Base-by-base conservation (phyloP, 2,888 invertebrate genomes). In the Seira ritae region DNA sequence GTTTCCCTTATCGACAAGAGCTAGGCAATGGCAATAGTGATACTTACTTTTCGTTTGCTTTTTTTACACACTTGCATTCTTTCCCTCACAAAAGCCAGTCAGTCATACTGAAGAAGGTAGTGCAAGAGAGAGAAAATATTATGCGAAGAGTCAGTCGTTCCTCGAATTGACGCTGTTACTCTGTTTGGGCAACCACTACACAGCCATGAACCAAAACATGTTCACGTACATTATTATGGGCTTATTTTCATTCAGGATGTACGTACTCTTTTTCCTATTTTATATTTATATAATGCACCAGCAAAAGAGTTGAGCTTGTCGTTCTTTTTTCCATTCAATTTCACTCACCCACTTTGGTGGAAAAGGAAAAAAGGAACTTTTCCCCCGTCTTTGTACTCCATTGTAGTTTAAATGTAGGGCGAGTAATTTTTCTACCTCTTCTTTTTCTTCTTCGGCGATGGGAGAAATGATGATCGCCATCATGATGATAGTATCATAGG, bases 271-370 rank as follows among this genome's bases (percentile, higher is more conserved):
- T 15, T 50, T 50, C 50, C 50, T 50, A 50, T 50, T 50, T 62
- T 62, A 62, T 62, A 62, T 62, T 62, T 62, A 62, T 62, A 62
- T 22, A 62, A 62, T 62, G 20, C 62, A 62, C 20, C 62, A 62
- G 3, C 55, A 8, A 3, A 62, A 62, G 3, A 20, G 20, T 20
- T 15, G 20, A 62, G 50, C 62, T 62, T 20, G 20, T 20, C 22
- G 20, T 22, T 31, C 31, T 31, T 62, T 62, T 62, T 62, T 62
- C 62, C 62, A 20, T 62, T 62, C 62, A 62, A 62, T 62, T 62
- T 62, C 62, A 62, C 62, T 62, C 62, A 20, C 62, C 22, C 62
- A 62, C 62, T 20, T 20, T 62, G 22, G 22, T 62, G 22, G 4
- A 62, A 62, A n/a, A n/a, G 17, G 50, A 50, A 15, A 50, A 50